phyloP scores from a whole-genome alignment of 2,113 vertebrate species.

The Eclectus roratus region DNA sequence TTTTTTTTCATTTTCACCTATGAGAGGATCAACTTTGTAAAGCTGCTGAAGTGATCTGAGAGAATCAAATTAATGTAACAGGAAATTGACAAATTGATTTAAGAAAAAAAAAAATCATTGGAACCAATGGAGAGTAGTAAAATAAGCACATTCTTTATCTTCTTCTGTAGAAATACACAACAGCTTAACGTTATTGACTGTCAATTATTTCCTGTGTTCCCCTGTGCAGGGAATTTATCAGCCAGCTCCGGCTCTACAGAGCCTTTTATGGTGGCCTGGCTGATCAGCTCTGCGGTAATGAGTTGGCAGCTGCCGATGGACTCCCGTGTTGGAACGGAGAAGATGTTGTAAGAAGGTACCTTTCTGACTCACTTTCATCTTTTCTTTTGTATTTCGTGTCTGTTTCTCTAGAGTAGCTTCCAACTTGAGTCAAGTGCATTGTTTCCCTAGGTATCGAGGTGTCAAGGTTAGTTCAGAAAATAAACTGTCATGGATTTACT shows the following conservation, averaged over 20 bases:
- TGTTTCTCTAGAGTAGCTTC: neutral
- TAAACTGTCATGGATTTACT: neutral
- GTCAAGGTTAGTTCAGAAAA: neutral
- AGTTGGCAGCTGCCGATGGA: slow-evolving; percentile 78
- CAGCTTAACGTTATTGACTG: neutral
- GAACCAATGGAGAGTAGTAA: neutral
- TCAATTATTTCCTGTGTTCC: neutral
- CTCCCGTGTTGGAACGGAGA: slow-evolving; percentile 84
- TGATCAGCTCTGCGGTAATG: slow-evolving; percentile 80
- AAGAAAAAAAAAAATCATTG: neutral
- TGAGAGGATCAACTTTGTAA: neutral
- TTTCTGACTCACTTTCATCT: neutral
- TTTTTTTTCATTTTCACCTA: neutral
- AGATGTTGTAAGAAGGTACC: slow-evolving; percentile 80
- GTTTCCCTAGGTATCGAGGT: neutral
- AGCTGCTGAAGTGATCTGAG: neutral
- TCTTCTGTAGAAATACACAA: neutral
- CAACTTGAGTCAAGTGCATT: rapidly evolving
- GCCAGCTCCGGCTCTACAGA: slow-evolving; percentile 73
- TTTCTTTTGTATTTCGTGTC: neutral
- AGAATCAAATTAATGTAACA: neutral
- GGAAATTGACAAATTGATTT: neutral
- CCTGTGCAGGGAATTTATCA: slow-evolving; percentile 81
- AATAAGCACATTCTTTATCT: neutral
- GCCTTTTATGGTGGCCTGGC: slow-evolving; percentile 82